Evolutionary conservation across 2,888 invertebrate genomes (phyloP).

Genomic region (Phytoseiulus persimilis): DNA sequence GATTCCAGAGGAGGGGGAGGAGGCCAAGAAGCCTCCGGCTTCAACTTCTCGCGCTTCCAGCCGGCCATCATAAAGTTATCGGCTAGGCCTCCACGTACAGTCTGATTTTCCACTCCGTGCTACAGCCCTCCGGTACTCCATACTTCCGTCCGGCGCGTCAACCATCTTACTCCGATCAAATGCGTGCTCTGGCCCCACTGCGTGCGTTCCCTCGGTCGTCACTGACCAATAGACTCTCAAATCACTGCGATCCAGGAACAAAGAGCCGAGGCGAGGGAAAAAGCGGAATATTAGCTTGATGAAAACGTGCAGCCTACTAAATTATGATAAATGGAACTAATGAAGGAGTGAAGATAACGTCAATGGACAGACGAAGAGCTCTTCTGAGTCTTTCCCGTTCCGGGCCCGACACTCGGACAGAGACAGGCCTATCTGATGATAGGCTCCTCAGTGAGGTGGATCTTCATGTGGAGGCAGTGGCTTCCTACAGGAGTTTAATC

Average conservation of each 20-base stretch:
- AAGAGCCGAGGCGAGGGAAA: background rate
- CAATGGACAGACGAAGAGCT: background rate
- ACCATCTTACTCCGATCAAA: background rate
- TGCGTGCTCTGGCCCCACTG: too few species aligned
- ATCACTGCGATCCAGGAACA: background rate
- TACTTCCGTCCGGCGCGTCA: background rate
- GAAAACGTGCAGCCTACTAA: slow-evolving; percentile 29
- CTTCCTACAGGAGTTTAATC: too few species aligned
- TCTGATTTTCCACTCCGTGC: too few species aligned
- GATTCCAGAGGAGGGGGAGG: background rate
- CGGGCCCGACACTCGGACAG: background rate
- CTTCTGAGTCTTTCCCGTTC: background rate
- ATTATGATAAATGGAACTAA: slow-evolving; percentile 38
- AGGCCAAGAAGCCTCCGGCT: background rate
- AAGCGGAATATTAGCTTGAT: slow-evolving; percentile 32
- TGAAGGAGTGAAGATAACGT: background rate
- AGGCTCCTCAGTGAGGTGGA: too few species aligned
- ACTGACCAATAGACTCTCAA: background rate
- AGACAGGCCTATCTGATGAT: too few species aligned
- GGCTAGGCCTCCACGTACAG: background rate
- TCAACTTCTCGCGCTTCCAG: background rate
- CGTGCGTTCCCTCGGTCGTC: background rate
- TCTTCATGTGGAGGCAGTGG: too few species aligned
- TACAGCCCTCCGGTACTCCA: too few species aligned
- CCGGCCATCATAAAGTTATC: background rate